A percentile compares a stretch with the other conserved stretches of the same genome.
phyloP scores from a whole-genome alignment of 2,113 vertebrate genomes.

The Rhipidura dahli region DNA sequence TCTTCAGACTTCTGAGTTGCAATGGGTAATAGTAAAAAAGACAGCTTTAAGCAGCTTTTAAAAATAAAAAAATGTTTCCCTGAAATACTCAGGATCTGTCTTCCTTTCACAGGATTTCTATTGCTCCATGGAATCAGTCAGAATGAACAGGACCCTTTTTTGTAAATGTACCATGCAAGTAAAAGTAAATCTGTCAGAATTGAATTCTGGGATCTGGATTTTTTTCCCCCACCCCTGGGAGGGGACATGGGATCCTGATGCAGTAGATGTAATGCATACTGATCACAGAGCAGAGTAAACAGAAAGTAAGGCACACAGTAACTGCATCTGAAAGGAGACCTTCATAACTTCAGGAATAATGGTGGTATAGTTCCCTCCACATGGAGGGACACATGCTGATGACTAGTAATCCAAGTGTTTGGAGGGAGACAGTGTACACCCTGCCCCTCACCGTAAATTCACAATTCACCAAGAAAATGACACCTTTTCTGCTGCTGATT shows the following conservation, averaged over 20 bases:
- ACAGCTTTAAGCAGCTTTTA: background rate
- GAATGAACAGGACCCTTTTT: background rate
- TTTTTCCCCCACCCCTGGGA: background rate
- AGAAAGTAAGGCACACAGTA: constrained; percentile 23
- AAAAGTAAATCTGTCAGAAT: background rate
- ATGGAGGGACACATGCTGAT: background rate
- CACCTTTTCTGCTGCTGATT: background rate
- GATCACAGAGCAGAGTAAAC: background rate
- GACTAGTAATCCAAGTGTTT: background rate
- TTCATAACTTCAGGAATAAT: background rate
- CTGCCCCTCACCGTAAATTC: background rate
- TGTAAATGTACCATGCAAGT: background rate
- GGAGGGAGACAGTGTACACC: background rate
- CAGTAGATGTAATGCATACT: background rate
- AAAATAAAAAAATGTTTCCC: background rate
- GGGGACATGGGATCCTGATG: background rate
- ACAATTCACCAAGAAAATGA: background rate
- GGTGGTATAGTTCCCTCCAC: background rate
- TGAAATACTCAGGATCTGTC: background rate
- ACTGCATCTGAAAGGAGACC: background rate
- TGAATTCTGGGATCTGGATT: background rate
- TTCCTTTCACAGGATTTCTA: background rate
- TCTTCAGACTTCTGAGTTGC: background rate
- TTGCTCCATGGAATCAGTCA: background rate
- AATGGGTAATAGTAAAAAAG: background rate